Evolutionary conservation across 1,140 invertebrate genomes (phyloP).

Genomic region (Brachionus angularis): DNA sequence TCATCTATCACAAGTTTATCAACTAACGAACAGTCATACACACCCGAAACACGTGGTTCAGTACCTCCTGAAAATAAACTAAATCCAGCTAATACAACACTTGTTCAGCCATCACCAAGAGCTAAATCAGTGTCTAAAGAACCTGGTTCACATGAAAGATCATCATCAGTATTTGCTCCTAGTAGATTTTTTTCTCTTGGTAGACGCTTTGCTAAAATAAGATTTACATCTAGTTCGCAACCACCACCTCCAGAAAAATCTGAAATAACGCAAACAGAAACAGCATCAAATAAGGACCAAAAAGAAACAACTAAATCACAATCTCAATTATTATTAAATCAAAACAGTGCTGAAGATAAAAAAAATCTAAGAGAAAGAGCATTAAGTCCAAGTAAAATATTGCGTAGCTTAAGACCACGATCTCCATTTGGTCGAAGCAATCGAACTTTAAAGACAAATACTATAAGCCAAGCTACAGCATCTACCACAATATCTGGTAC

Average conservation of each 20-base stretch:
- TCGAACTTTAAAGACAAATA: conserved; percentile 2
- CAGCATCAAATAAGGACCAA: background rate
- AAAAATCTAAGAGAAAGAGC: conserved; percentile 26
- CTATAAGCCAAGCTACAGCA: background rate
- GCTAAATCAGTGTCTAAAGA: conserved; percentile 42
- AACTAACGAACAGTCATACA: background rate
- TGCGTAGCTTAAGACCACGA: conserved; percentile 28
- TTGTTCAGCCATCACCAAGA: background rate
- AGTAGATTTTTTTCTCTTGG: conserved; percentile 36
- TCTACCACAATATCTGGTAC: conserved; percentile 10
- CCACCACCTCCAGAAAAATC: conserved; percentile 34
- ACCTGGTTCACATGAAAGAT: conserved; percentile 6
- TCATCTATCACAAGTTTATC: conserved; percentile 19
- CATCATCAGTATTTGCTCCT: conserved; percentile 31
- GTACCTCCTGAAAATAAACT: conserved; percentile 18
- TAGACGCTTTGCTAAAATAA: conserved; percentile 30
- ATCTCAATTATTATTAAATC: conserved; percentile 9
- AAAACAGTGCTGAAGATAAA: background rate
- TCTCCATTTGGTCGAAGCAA: conserved; percentile 33
- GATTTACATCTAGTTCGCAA: conserved; percentile 36
- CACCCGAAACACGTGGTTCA: conserved; percentile 1
- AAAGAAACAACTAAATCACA: conserved; percentile 1
- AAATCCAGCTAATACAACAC: background rate
- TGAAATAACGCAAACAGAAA: background rate
- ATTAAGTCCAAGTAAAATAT: conserved; percentile 31